Evolutionary conservation across 1,140 invertebrate genomes (phyloP).

Genomic region (Eurosta solidaginis): DNA sequence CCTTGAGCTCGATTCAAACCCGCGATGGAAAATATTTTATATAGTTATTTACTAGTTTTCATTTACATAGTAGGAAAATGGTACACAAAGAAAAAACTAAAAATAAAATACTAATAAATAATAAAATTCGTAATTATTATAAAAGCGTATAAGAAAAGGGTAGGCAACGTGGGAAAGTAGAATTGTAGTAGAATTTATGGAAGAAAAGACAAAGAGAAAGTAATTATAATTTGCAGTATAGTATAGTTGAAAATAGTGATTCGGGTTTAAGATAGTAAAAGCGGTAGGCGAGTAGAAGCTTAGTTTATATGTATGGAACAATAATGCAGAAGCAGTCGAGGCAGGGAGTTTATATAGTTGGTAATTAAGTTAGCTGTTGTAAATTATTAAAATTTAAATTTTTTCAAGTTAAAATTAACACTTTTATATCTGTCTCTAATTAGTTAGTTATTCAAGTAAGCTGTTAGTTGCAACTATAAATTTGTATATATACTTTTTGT

Average conservation of each 20-base stretch:
- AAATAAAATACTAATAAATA: not conserved
- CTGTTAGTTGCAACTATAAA: no score
- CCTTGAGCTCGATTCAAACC: no score
- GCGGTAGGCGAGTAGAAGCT: not conserved
- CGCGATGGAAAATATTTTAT: no score
- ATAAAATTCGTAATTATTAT: not conserved
- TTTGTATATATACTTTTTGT: no score
- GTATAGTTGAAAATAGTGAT: no score
- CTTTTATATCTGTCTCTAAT: no score
- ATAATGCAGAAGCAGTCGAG: conserved; percentile 9
- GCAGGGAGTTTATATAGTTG: not conserved
- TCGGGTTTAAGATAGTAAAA: no score
- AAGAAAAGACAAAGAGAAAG: not conserved
- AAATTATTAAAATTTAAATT: not conserved
- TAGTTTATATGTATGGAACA: conserved; percentile 1
- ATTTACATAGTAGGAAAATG: not conserved
- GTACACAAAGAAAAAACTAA: not conserved
- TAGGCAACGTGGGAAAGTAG: not conserved
- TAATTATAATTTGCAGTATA: no score
- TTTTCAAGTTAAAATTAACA: no score
- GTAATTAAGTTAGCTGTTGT: not conserved
- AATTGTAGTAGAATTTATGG: no score
- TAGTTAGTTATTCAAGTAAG: no score
- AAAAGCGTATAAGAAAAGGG: not conserved
- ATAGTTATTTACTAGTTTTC: no score